Evolutionary conservation across 2,113 vertebrate species (phyloP).

Genomic region (Hypomesus transpacificus): DNA sequence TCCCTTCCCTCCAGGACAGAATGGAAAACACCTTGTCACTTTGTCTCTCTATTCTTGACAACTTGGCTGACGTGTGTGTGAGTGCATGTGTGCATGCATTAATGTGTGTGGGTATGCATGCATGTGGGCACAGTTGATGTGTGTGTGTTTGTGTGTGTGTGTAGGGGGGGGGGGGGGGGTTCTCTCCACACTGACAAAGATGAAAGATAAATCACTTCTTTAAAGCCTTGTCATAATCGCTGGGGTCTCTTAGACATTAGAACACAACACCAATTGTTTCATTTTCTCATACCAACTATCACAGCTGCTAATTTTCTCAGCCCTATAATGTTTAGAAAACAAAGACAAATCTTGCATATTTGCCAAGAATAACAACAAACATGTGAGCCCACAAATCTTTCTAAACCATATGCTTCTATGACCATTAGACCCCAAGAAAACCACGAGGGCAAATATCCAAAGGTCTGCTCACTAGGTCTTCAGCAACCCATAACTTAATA

Average conservation of each 20-base stretch:
- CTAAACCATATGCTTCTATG: not conserved
- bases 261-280: too few species aligned
- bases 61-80: not conserved
- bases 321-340: too few species aligned
- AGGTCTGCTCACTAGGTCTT: not conserved
- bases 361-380: not conserved
- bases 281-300: too few species aligned
- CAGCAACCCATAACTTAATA: too few species aligned
- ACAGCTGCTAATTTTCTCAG: too few species aligned
- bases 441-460: not conserved
- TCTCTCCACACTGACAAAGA: not conserved
- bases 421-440: not conserved
- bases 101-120: not conserved
- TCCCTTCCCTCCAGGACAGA: slow-evolving; percentile 26
- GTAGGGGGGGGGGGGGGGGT: not conserved
- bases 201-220: too few species aligned
- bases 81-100: slow-evolving; percentile 7
- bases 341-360: too few species aligned
- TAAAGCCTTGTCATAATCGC: too few species aligned
- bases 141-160: not conserved
- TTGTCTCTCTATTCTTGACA: slow-evolving; percentile 15
- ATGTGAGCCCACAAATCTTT: not conserved
- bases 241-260: too few species aligned
- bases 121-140: too few species aligned
- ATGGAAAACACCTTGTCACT: slow-evolving; percentile 13